Evolutionary conservation across 2,888 invertebrate species (phyloP), one percentile per base, ranked within the genome.

Genomic region (Griposia aprilina): DNA sequence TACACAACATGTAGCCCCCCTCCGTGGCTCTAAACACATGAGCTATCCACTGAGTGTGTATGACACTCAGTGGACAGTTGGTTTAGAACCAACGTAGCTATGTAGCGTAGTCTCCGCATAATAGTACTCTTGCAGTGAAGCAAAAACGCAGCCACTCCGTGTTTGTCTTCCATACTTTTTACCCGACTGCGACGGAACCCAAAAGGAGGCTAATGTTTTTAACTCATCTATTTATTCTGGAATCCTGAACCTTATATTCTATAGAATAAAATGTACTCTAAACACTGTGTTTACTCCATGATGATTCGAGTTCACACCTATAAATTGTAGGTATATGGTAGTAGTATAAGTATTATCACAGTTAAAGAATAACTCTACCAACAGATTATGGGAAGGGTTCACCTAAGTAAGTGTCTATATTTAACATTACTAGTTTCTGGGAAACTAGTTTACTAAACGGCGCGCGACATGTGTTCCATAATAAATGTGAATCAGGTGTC

Each of bases 361-460:
- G 45, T n/a, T 59, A n/a, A 59, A 63, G n/a, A 59, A 72, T 67
- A 80, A 80, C 36, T 52, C 68, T 55, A 41, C 30, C 41, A 30
- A 48, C n/a, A 41, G 23, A 30, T 69, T 65, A 71, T 50, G 67
- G 76, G 63, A 76, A 85, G 50, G 76, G 17, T 41, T 52, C 62
- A 74, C 67, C 48, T 20, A 57, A 15, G 30, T 75, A 63, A 48
- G 26, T 65, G 41, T 4, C 11, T 72, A 55, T 36, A 65, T 78
- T 87, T 85, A 77, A 65, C 78, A 86, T 83, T 83, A 87, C 83
- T 72, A 75, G 86, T 85, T 85, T 75, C 59, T 45, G 36, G 36
- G 23, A 72, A 78, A 88, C 86, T 72, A 79, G 88, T 86, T 85
- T 80, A 71, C 20, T 59, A 85, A 85, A 77, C 20, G 62, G 65